Conservation (phyloP, 2,888 invertebrate genomes). For the Idaea dimidiata region DNA sequence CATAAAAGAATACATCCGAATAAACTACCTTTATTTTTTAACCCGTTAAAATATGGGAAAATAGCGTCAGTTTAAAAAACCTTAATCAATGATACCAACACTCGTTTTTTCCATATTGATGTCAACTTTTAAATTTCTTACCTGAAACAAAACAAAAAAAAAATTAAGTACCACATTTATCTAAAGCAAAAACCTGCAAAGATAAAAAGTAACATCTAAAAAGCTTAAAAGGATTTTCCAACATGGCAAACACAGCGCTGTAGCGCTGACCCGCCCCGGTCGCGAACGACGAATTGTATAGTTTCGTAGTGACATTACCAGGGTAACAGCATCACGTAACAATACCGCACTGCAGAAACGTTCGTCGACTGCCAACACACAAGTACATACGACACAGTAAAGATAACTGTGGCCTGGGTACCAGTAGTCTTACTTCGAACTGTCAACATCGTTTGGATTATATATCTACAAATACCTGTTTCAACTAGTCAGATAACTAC, state of each 20-base stretch:
- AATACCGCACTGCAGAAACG: constrained; percentile 63
- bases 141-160: background rate
- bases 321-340: constrained; percentile 63
- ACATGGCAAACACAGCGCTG: background rate
- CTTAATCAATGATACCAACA: background rate
- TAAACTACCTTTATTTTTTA: too few species aligned
- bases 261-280: background rate
- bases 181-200: too few species aligned
- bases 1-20: too few species aligned
- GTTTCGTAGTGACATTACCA: constrained; percentile 28
- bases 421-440: too few species aligned
- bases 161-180: background rate
- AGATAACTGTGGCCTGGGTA: too few species aligned
- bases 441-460: too few species aligned
- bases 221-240: background rate
- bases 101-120: background rate
- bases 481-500: too few species aligned
- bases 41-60: too few species aligned
- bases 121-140: background rate
- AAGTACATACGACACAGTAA: constrained; percentile 9
- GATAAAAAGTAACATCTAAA: background rate
- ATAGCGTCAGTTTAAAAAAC: too few species aligned
- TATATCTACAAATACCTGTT: too few species aligned
- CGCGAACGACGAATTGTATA: constrained; percentile 7
- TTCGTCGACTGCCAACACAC: constrained; percentile 30